Percentiles rank a stretch among this genome's conserved stretches.
phyloP scores from a whole-genome alignment of 2,888 invertebrate species.

The Macaria liturata region DNA sequence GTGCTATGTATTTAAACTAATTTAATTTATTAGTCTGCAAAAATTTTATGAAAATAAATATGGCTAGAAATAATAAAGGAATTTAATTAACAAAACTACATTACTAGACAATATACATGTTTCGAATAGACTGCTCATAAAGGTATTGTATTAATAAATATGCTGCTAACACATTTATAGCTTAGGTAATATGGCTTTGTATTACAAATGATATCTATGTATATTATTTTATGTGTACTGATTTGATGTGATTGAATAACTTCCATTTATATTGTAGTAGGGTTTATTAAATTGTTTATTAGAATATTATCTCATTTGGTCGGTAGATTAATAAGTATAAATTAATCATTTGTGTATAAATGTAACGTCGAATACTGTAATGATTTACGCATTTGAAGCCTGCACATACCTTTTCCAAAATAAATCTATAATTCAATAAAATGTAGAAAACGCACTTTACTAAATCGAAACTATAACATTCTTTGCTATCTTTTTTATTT shows the following conservation, averaged over 20 bases:
- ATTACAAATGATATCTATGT: background rate
- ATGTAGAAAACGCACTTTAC: too few species aligned
- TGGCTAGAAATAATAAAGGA: too few species aligned
- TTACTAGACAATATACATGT: too few species aligned
- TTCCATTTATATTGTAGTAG: conserved; percentile 6
- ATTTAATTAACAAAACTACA: too few species aligned
- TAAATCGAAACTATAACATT: too few species aligned
- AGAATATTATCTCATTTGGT: background rate
- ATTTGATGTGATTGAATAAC: conserved; percentile 9
- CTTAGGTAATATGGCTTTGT: conserved; percentile 10
- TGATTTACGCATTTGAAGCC: background rate
- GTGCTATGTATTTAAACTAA: too few species aligned
- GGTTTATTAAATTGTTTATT: background rate
- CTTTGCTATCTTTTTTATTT: conserved; percentile 1
- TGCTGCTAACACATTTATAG: background rate
- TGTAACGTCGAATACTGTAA: background rate
- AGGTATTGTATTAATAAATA: too few species aligned
- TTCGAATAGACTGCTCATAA: too few species aligned
- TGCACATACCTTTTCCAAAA: background rate
- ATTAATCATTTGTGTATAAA: background rate
- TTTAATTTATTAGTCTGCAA: too few species aligned
- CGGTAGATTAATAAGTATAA: background rate
- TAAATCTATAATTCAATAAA: background rate
- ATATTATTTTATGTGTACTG: conserved; percentile 1
- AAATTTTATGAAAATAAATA: too few species aligned